These are phyloP conservation scores for Myripristis jacobus DNA, from an alignment of 2,797 vertebrate genomes.

Conservation along the genomic window DNA sequence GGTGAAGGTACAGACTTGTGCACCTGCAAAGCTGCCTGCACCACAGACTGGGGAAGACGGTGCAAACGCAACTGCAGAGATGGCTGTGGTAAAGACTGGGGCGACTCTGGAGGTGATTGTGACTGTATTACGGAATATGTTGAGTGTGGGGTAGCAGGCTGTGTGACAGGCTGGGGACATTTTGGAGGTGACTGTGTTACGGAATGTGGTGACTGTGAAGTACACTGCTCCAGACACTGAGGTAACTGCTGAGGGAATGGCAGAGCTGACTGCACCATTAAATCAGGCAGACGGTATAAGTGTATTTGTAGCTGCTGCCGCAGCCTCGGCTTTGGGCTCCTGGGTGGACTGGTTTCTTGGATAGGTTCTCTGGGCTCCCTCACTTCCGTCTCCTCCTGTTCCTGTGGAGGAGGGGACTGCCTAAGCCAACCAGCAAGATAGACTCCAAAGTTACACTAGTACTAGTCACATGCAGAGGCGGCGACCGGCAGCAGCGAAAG, in stretches of 20 bases:
- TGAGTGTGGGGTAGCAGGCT: constrained; percentile 39
- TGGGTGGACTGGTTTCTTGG: constrained; percentile 63
- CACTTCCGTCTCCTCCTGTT: constrained; percentile 70
- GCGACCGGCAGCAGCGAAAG: constrained; percentile 58
- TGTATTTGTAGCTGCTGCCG: constrained; percentile 69
- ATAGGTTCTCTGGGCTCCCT: constrained; percentile 68
- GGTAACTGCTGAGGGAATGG: constrained; percentile 44
- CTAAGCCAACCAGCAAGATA: constrained; percentile 84
- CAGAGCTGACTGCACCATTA: constrained; percentile 58
- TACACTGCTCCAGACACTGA: constrained; percentile 39
- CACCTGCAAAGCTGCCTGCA: constrained; percentile 39
- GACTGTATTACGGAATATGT: neutral
- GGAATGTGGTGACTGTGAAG: constrained; percentile 21
- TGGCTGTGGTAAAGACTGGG: constrained; percentile 26
- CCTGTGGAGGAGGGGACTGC: constrained; percentile 82
- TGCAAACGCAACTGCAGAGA: constrained; percentile 64
- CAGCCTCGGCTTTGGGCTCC: constrained; percentile 65
- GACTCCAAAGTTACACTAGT: constrained; percentile 69
- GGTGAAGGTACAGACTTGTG: constrained; percentile 25
- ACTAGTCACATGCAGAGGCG: constrained; percentile 76
- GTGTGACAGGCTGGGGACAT: constrained; percentile 39
- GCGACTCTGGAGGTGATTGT: neutral
- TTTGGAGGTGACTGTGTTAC: constrained; percentile 18
- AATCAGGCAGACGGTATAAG: constrained; percentile 76
- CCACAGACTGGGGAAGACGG: constrained; percentile 66